Evolutionary conservation across 2,113 vertebrate genomes (phyloP), one percentile per base, ranked within the genome.

Genomic region (Holacanthus passer): DNA sequence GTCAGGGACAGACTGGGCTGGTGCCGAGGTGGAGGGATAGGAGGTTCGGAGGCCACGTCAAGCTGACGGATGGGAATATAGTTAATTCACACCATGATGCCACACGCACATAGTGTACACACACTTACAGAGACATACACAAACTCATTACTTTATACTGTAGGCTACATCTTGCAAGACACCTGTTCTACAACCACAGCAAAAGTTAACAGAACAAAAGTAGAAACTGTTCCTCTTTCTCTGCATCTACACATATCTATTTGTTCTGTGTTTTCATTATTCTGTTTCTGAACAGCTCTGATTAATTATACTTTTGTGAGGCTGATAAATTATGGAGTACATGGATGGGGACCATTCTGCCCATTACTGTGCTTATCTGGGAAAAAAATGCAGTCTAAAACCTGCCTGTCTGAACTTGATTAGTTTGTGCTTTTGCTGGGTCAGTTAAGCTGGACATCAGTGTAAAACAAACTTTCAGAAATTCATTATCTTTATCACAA

Each of bases 41-140:
- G 53, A 70, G 70, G 84, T 82, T 87, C 78, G 79, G 73, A 88
- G 81, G 92, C 52, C 87, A 72, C 77, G 87, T 90, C 90, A 90
- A 81, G 50, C 84, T 93, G 91, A 93, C 64, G 63, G 79, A 90
- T 91, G 87, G 77, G 76, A 82, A 82, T 86, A 71, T 77, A 84
- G 74, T 48, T 58, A 48, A 79, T 85, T 88, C 83, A 79, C 90
- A 85, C 60, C 66, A 73, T 67, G 88, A 80, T 87, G 52, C 78
- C 64, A 66, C 65, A 32, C 55, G 55, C 77, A 58, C 53, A 48
- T 73, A 73, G 55, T 29, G 53, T 29, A 56, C 72, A 22, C 27
- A 55, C 39, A 37, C 59, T 27, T 22, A 60, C 17, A 32, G 43
- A 85, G 78, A 74, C 47, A n/a, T 67, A 55, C 55, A 75, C 66